These are phyloP conservation scores for Cryptomyrus ogoouensis DNA, from an alignment of 2,113 vertebrate species.

Conservation along the genomic window DNA sequence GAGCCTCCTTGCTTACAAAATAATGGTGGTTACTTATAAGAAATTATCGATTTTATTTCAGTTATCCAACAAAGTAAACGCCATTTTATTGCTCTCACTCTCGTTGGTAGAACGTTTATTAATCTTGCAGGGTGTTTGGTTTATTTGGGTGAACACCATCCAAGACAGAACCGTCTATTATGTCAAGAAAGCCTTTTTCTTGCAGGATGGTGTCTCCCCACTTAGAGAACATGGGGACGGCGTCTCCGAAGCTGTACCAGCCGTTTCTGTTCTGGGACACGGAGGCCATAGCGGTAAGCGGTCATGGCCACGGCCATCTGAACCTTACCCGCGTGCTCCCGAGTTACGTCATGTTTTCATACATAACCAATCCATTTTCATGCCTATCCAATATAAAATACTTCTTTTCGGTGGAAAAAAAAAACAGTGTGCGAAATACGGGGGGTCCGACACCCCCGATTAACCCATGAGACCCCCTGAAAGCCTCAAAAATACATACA, in stretches of 20 bases:
- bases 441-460: too few relatives aligned
- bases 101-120: background rate
- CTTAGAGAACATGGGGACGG: slow-evolving; percentile 6
- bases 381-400: background rate
- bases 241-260: slow-evolving; percentile 25
- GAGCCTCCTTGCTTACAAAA: background rate
- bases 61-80: background rate
- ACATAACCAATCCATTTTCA: background rate
- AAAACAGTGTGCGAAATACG: background rate
- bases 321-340: too few relatives aligned
- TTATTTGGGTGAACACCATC: background rate
- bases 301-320: background rate
- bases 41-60: background rate
- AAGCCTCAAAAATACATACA: too few relatives aligned
- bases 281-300: slow-evolving; percentile 54
- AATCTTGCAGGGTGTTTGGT: background rate
- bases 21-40: background rate
- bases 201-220: slow-evolving; percentile 40
- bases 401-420: background rate
- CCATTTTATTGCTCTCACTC: background rate
- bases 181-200: background rate
- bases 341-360: background rate
- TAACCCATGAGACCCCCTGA: too few relatives aligned
- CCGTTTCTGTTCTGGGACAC: slow-evolving; percentile 46
- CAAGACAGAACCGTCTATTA: background rate